phyloP scores from a whole-genome alignment of 2,113 vertebrate genomes.

The Chlorodrepanis virens region DNA sequence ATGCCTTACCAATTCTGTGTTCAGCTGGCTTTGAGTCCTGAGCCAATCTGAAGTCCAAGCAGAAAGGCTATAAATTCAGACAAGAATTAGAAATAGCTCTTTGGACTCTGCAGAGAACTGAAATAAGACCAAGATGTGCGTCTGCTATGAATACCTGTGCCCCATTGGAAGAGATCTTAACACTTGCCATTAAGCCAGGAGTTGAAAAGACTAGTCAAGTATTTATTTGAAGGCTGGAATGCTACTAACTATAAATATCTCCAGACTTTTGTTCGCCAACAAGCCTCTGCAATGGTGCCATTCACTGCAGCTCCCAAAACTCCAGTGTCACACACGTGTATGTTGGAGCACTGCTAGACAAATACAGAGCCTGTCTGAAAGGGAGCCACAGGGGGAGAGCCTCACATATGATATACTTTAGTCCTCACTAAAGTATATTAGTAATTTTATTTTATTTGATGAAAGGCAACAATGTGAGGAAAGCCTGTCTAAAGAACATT shows the following conservation, averaged over 20 bases:
- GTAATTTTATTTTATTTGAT: not conserved
- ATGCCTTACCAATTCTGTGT: not conserved
- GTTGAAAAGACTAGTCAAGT: not conserved
- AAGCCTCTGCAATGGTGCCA: not conserved
- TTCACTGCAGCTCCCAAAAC: not conserved
- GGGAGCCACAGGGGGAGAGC: not conserved
- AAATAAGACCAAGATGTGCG: not conserved
- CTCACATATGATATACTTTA: not conserved
- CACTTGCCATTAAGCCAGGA: not conserved
- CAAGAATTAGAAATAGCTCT: not conserved
- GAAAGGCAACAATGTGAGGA: not conserved
- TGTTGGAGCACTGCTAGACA: not conserved
- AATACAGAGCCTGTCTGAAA: not conserved
- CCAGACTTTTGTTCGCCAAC: not conserved
- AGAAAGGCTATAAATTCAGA: conserved; percentile 21
- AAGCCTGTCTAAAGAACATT: not conserved
- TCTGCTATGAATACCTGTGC: not conserved
- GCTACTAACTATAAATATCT: conserved; percentile 2
- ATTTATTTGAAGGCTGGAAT: not conserved
- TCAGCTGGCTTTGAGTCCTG: not conserved
- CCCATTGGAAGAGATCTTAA: not conserved
- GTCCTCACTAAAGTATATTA: not conserved
- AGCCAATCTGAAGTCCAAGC: not conserved
- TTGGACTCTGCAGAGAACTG: not conserved
- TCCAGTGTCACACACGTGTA: not conserved